Conservation (phyloP, 1,140 invertebrate genomes). For the Microvelia longipes region DNA sequence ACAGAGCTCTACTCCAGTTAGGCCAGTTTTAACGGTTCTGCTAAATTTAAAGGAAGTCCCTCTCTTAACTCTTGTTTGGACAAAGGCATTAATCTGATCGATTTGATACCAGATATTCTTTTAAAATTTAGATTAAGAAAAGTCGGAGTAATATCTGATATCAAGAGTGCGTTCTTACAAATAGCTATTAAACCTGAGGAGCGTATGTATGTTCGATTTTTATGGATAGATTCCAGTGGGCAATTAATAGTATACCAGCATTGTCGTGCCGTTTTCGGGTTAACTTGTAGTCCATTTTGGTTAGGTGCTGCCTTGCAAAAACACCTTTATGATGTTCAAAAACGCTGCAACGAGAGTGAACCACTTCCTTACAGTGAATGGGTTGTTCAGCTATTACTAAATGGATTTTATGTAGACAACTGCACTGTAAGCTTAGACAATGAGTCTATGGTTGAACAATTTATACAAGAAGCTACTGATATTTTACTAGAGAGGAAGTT, state of each 20-base stretch:
- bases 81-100: neutral
- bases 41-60: neutral
- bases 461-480: slow-evolving; percentile 4
- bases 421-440: slow-evolving; percentile 9
- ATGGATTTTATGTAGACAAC: slow-evolving; percentile 13
- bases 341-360: neutral
- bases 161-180: slow-evolving; percentile 27
- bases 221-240: slow-evolving; percentile 18
- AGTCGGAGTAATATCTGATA: slow-evolving; percentile 28
- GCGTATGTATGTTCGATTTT: slow-evolving; percentile 22
- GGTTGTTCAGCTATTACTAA: neutral
- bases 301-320: neutral
- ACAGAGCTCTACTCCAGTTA: neutral
- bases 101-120: slow-evolving; percentile 24
- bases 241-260: slow-evolving; percentile 16
- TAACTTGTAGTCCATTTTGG: slow-evolving; percentile 15
- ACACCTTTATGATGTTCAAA: neutral
- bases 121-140: slow-evolving; percentile 22
- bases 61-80: neutral
- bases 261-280: slow-evolving; percentile 16
- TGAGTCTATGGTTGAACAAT: slow-evolving; percentile 6
- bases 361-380: neutral
- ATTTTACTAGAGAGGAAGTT: slow-evolving; percentile 12
- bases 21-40: neutral
- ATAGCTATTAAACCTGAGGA: slow-evolving; percentile 23